Evolutionary conservation across 1,140 invertebrate species (phyloP).

Genomic region (Scaptomyza montana): DNA sequence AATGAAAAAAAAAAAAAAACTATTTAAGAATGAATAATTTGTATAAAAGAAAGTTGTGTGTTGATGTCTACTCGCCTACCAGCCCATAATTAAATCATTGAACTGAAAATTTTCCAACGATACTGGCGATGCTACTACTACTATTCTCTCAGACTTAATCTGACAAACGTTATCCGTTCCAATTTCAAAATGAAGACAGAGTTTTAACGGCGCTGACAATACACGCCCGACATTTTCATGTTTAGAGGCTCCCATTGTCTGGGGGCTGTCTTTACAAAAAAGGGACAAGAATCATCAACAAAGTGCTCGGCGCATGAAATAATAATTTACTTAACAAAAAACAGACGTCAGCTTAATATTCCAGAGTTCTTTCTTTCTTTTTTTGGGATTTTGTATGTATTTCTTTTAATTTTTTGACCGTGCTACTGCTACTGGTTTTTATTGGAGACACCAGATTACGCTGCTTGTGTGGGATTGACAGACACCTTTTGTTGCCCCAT

Average conservation of each 20-base stretch:
- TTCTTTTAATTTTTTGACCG: slow-evolving; percentile 4
- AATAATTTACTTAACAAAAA: slow-evolving; percentile 77
- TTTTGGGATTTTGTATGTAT: not conserved
- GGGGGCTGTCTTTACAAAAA: slow-evolving; percentile 2
- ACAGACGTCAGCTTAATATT: slow-evolving; percentile 73
- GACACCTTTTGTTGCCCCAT: slow-evolving; percentile 36
- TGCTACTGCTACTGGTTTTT: slow-evolving; percentile 72
- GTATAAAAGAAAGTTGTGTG: slow-evolving; percentile 62
- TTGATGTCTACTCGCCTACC: slow-evolving; percentile 29
- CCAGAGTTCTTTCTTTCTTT: slow-evolving; percentile 34
- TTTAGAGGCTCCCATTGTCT: slow-evolving; percentile 31
- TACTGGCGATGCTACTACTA: slow-evolving; percentile 53
- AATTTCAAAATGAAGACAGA: slow-evolving; percentile 80
- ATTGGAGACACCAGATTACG: slow-evolving; percentile 56
- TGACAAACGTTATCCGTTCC: slow-evolving; percentile 78
- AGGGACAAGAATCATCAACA: slow-evolving; percentile 43
- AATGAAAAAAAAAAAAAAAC: slow-evolving; percentile 22
- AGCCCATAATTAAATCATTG: slow-evolving; percentile 76
- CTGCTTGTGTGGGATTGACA: slow-evolving; percentile 60
- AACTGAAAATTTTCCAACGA: slow-evolving; percentile 52
- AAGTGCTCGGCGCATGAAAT: slow-evolving; percentile 68
- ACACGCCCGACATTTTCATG: slow-evolving; percentile 39
- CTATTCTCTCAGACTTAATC: slow-evolving; percentile 49
- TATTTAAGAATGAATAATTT: slow-evolving; percentile 71
- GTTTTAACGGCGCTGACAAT: slow-evolving; percentile 72